phyloP scores from a whole-genome alignment of 1,140 invertebrate species.

The Camponotus pennsylvanicus region DNA sequence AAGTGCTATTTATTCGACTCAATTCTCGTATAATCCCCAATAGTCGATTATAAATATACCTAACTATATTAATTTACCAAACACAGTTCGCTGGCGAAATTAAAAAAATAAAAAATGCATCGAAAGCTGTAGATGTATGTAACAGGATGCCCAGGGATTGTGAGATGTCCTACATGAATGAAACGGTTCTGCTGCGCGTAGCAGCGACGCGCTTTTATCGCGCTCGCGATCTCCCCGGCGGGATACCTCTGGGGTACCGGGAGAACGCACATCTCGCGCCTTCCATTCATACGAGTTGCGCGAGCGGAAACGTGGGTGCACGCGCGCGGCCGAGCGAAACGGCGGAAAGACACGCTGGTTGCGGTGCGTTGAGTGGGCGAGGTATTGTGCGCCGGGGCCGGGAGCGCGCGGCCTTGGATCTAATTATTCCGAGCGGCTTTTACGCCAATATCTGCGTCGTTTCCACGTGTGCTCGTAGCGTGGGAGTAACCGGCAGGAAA shows the following conservation, averaged over 20 bases:
- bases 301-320: constrained; percentile 37
- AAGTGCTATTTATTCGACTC: too few species aligned
- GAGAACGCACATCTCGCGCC: constrained; percentile 24
- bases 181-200: not conserved
- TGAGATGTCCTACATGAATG: constrained; percentile 17
- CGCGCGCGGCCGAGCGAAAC: constrained; percentile 48
- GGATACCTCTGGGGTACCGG: constrained; percentile 25
- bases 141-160: not conserved
- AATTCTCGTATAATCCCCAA: not conserved
- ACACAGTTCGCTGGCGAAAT: too few species aligned
- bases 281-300: constrained; percentile 39
- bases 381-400: constrained; percentile 66
- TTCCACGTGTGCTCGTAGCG: constrained; percentile 26
- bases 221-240: constrained; percentile 30
- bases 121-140: not conserved
- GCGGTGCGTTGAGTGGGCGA: constrained; percentile 65
- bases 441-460: constrained; percentile 52
- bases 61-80: too few species aligned
- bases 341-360: constrained; percentile 53
- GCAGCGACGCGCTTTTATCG: constrained; percentile 6
- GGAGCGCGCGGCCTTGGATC: constrained; percentile 73
- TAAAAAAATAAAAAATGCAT: not conserved
- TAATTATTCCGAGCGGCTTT: constrained; percentile 75
- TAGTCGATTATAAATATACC: too few species aligned
- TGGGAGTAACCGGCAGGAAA: constrained; percentile 59